phyloP scores from a whole-genome alignment of 1,140 invertebrate species.

The Diorhabda sublineata region DNA sequence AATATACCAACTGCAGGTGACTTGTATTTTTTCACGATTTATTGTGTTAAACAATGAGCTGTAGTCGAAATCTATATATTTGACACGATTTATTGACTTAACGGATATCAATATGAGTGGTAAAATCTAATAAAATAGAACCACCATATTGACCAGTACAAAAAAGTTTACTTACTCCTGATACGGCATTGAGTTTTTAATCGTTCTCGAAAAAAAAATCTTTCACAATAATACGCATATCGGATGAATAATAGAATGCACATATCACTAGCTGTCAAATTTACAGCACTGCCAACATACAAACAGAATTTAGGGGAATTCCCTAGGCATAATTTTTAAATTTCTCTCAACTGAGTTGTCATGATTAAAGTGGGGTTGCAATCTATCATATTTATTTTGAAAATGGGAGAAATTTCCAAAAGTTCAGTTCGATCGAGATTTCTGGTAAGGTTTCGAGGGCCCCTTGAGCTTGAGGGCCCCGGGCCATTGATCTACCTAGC shows the following conservation, averaged over 20 bases:
- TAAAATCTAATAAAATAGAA: background rate
- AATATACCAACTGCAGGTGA: no score
- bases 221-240: slow-evolving; percentile 17
- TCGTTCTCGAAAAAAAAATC: slow-evolving; percentile 11
- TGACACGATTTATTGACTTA: no score
- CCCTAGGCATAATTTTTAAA: slow-evolving; percentile 17
- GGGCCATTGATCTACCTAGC: slow-evolving; percentile 8
- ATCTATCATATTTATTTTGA: background rate
- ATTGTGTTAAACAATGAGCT: no score
- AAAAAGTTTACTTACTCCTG: slow-evolving; percentile 15
- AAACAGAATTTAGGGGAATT: slow-evolving; percentile 16
- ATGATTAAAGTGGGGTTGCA: slow-evolving; percentile 9
- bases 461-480: slow-evolving; percentile 18
- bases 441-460: slow-evolving; percentile 12
- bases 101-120: no score
- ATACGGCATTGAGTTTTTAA: slow-evolving; percentile 16
- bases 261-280: slow-evolving; percentile 7
- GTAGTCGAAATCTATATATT: no score
- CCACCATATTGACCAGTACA: slow-evolving; percentile 15
- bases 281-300: background rate
- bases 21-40: no score
- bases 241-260: slow-evolving; percentile 5
- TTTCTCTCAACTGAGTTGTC: slow-evolving; percentile 18
- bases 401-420: no score
- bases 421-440: background rate